phyloP scores from a whole-genome alignment of 2,797 vertebrate genomes.

The Todus mexicanus region DNA sequence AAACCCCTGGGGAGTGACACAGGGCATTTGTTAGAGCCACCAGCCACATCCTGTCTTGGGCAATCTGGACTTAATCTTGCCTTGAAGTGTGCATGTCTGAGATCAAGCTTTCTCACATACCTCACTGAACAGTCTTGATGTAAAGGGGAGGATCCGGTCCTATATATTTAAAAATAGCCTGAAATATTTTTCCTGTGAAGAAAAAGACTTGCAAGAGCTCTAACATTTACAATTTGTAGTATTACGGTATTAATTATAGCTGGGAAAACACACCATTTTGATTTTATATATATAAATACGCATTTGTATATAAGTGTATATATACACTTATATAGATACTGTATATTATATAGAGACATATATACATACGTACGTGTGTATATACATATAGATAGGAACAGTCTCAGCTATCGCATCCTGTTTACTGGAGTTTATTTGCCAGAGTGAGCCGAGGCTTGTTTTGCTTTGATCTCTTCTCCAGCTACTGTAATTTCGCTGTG shows the following conservation, averaged over 20 bases:
- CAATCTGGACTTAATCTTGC: neutral
- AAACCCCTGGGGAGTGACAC: neutral
- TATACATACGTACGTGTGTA: slow-evolving; percentile 28
- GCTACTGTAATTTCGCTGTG: neutral
- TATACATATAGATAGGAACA: slow-evolving; percentile 12
- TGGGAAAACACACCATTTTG: slow-evolving; percentile 12
- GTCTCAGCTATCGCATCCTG: neutral
- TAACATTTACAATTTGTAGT: neutral
- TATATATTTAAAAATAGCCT: slow-evolving; percentile 17
- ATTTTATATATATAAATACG: neutral
- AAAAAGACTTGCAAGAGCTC: slow-evolving; percentile 15
- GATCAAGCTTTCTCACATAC: slow-evolving; percentile 16
- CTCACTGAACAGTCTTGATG: slow-evolving; percentile 2
- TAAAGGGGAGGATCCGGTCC: slow-evolving; percentile 14
- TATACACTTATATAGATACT: slow-evolving; percentile 32
- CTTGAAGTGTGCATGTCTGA: slow-evolving; percentile 19
- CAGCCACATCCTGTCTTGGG: neutral
- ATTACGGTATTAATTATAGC: neutral
- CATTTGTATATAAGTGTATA: slow-evolving; percentile 46
- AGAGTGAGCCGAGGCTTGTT: neutral
- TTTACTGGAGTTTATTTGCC: slow-evolving; percentile 1
- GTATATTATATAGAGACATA: slow-evolving; percentile 2
- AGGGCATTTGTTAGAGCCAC: neutral
- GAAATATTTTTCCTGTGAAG: slow-evolving; percentile 16
- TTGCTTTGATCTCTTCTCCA: neutral